These are phyloP conservation scores for Notolabrus celidotus DNA, from an alignment of 2,797 vertebrate genomes.

Conservation along the genomic window DNA sequence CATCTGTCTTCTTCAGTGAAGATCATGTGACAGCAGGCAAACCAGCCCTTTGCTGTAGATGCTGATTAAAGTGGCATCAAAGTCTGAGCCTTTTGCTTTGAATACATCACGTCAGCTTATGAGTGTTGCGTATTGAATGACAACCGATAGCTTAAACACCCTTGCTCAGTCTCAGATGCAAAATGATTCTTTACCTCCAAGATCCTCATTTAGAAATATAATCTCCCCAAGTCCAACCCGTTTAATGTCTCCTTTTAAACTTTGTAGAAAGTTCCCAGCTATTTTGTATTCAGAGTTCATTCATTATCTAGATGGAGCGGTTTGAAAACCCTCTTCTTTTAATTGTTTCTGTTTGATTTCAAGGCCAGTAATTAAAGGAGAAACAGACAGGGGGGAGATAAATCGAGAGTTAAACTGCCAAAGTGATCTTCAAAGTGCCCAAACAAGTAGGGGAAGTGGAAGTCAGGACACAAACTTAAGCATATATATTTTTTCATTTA, in stretches of 20 bases:
- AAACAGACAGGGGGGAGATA: conserved; percentile 44
- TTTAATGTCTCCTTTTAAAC: conserved; percentile 64
- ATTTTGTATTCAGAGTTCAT: conserved; percentile 56
- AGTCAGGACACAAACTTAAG: conserved; percentile 22
- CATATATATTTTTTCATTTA: conserved; percentile 13
- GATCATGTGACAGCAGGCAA: conserved; percentile 32
- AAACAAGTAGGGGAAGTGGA: conserved; percentile 27
- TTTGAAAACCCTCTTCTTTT: conserved; percentile 63
- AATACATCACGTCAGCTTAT: conserved; percentile 48
- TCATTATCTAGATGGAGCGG: conserved; percentile 65
- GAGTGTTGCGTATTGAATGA: conserved; percentile 40
- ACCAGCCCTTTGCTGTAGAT: conserved; percentile 17
- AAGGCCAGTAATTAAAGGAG: conserved; percentile 68
- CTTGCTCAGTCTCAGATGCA: conserved; percentile 28
- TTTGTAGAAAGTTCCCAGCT: conserved; percentile 53
- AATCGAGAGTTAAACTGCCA: conserved; percentile 52
- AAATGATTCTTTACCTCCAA: conserved; percentile 36
- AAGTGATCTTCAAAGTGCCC: conserved; percentile 60
- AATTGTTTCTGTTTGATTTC: conserved; percentile 76
- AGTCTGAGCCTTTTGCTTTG: conserved; percentile 47
- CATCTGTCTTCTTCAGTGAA: conserved; percentile 46
- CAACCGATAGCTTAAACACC: conserved; percentile 30
- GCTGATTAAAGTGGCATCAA: conserved; percentile 62
- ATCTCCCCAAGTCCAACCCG: conserved; percentile 40
- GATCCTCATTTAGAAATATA: conserved; percentile 19